Base-by-base conservation (phyloP, 1,140 invertebrate species). In the Anthonomus grandis region DNA sequence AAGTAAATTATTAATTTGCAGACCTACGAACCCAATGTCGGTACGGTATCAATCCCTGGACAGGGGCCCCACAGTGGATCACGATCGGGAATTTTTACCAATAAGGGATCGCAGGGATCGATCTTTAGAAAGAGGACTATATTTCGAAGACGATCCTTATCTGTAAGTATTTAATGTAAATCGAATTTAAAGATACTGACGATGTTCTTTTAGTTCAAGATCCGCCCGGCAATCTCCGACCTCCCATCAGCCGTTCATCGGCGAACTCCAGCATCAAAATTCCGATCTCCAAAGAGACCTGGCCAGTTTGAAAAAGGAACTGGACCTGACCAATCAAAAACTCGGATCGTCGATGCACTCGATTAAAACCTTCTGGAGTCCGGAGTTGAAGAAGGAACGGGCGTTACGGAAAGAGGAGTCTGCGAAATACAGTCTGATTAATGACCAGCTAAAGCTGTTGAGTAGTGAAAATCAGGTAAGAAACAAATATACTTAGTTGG, bases 311-410 rank as follows among this genome's bases (percentile, higher is more conserved):
- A 97, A 97, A 75, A 92, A 95, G 70, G 96, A 98, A 71, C 82
- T 98, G 63, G 95, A 98, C 77, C 79, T 95, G 60, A 96, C 94
- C 54, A 97, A 97, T 77, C 95, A 98, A 76, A 98, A 98, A 76
- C 80, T 99, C 58, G 94, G 93, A 69, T 97, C 95, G 69, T 95
- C 91, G 67, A 98, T 98, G 95, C 95, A 98, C 77, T 95, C 92
- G 75, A 98, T 99, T 72, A 99, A 99, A 78, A 98, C 95, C 9
- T 98, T 99, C 78, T 99, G 97, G 97, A 97, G 93, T 74, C 97
- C 97, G 0, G 97, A 99, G 75, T 80, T 99, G 66, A 99, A 99
- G 77, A 98, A 97, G 78, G 96, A 98, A 77, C 78, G 96, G 54
- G 92, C 95, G 10, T 72, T 98, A 41, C 79, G 96, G 47, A 98